phyloP scores from a whole-genome alignment of 2,888 invertebrate genomes.

The Tholera decimalis region DNA sequence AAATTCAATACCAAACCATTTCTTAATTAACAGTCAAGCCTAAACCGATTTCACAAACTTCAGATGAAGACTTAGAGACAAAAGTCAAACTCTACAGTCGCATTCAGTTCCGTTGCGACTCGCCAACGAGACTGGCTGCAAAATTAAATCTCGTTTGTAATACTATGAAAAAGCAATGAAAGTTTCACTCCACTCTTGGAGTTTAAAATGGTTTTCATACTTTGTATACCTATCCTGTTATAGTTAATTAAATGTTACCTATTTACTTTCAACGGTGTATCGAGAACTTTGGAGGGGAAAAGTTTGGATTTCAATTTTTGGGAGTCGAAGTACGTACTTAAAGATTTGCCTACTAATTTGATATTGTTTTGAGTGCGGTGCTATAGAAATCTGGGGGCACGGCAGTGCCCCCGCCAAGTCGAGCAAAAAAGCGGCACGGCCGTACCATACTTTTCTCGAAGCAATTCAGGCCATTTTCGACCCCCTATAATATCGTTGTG shows the following conservation, averaged over 20 bases:
- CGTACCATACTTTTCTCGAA: too few relatives aligned
- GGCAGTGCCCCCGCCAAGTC: too few relatives aligned
- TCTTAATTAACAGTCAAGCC: conserved; percentile 45
- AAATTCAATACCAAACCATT: conserved; percentile 34
- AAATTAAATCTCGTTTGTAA: conserved; percentile 71
- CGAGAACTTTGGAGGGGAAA: not conserved
- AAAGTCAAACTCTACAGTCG: conserved; percentile 55
- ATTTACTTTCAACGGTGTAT: conserved; percentile 22
- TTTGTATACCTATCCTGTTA: conserved; percentile 44
- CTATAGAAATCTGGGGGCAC: too few relatives aligned
- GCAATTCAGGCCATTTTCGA: too few relatives aligned
- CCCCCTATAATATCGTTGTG: too few relatives aligned
- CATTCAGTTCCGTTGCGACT: conserved; percentile 50
- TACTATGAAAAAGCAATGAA: conserved; percentile 69
- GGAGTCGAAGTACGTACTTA: not conserved
- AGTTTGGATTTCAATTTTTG: conserved; percentile 13
- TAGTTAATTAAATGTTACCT: conserved; percentile 34
- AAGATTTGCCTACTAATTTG: not conserved
- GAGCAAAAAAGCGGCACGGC: too few relatives aligned
- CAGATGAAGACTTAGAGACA: conserved; percentile 52
- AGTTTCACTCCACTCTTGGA: conserved; percentile 56
- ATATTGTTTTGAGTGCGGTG: not conserved
- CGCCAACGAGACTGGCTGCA: conserved; percentile 50
- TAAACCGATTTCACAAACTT: conserved; percentile 29
- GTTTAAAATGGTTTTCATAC: conserved; percentile 57